Evolutionary conservation across 2,797 vertebrate genomes (phyloP), one percentile per base, ranked within the genome.

Genomic region (Morus bassanus): DNA sequence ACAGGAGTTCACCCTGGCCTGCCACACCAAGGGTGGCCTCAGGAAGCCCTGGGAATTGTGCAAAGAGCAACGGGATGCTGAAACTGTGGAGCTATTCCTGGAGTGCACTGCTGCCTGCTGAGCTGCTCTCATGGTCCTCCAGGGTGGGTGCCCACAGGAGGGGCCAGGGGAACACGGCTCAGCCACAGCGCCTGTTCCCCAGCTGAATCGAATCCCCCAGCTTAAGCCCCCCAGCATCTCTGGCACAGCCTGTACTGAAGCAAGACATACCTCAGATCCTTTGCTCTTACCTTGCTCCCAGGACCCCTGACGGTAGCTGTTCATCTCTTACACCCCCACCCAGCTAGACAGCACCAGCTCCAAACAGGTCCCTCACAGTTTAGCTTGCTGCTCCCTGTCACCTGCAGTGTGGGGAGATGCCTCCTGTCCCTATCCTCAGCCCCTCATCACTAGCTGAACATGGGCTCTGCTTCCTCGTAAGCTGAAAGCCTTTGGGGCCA

Each of bases 361-460:
- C 56, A n/a, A 46, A 27, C 3, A 57, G 11, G 18, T 59, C 14
- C 5, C 37, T 63, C 59, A 48, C 25, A 63, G 37, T 48, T 63
- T 70, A n/a, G 11, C 39, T 70, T 72, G 33, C 39, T 77, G 50
- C 56, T 86, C n/a, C 37, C 18, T 8, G 5, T 31, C 37, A 41
- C 27, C 37, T 80, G 2, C 28, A 31, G 23, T 1, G 2, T 18
- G 24, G 9, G 10, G 39, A 69, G 39, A 27, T 1, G 1, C 10
- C 33, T 63, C 25, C n/a, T 75, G 16, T 53, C 35, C 43, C n/a
- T 31, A 0, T 63, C 30, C 9, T 48, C 23, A 84, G 33, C 14
- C 14, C 13, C 12, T 53, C 8, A 5, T 28, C 39, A 35, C 35
- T 27, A 59, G 25, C 15, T 78, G n/a, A 69, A 3, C 3, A 7